These are phyloP conservation scores for Falco berigora DNA, from an alignment of 2,797 vertebrate species.

Conservation along the genomic window DNA sequence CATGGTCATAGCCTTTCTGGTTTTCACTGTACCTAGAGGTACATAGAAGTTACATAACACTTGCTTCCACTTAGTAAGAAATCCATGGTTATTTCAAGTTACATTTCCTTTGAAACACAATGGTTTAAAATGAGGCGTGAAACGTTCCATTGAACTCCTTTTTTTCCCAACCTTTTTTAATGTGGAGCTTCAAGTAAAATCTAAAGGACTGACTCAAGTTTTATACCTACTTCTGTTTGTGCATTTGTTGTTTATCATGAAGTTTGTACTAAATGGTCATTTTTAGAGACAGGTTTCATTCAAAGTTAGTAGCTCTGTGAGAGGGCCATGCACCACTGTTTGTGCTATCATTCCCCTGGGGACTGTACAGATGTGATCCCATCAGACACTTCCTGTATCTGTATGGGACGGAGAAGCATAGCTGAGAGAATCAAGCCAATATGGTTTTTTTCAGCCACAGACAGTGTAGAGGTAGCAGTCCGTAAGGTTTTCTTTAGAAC, in stretches of 20 bases:
- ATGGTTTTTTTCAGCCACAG: neutral
- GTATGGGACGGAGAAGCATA: neutral
- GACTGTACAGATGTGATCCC: neutral
- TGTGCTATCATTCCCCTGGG: neutral
- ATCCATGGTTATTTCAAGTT: conserved; percentile 23
- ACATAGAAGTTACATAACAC: neutral
- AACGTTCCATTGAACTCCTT: neutral
- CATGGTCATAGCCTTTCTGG: neutral
- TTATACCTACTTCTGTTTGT: neutral
- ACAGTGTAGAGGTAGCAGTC: neutral
- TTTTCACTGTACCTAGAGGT: neutral
- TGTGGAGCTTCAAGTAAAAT: neutral
- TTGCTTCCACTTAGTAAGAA: conserved; percentile 49
- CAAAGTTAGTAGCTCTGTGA: neutral
- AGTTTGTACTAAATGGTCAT: neutral
- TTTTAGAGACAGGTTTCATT: neutral
- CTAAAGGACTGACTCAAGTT: neutral
- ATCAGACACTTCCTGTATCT: neutral
- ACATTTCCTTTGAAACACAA: conserved; percentile 56
- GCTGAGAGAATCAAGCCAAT: neutral
- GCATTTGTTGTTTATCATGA: neutral
- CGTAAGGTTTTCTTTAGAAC: neutral
- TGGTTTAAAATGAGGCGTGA: neutral
- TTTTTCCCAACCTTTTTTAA: neutral
- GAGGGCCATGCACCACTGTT: neutral